Base-by-base conservation (phyloP, 2,797 vertebrate genomes). In the Serranus cabrilla region DNA sequence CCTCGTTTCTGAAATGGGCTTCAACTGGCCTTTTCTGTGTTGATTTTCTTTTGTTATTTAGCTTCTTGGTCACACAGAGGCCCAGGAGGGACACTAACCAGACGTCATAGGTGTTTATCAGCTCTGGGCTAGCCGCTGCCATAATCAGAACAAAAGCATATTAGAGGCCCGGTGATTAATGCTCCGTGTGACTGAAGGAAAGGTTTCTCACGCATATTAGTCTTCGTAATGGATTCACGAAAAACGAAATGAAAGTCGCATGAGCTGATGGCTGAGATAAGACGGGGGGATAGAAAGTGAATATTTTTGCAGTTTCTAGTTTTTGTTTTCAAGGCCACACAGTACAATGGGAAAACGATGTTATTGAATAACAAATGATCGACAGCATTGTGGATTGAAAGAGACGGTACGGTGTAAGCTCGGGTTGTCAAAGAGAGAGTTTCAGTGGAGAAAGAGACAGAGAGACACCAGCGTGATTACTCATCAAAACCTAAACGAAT, bases 91-190 rank as follows among this genome's bases (percentile, higher is more conserved):
- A 88, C 83, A 78, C 67, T 76, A 86, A 91, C 87, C 82, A 78
- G 74, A 82, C 55, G 64, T 85, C 78, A 62, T 55, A 84, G 76
- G 81, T 84, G 86, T 92, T 95, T 90, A 93, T 93, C 88, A 91
- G 88, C 92, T 86, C 63, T 57, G 62, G 78, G 87, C 87, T 67
- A 81, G 52, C 76, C 71, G 25, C 77, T 74, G 89, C 78, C 81
- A 76, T 89, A 82, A 91, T 87, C 87, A 82, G 78, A 90, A 81
- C 82, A 89, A 81, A 89, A 84, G 80, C 83, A 61, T 81, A 84
- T 92, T 89, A 90, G 69, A 85, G 77, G 57, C 73, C 43, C 23
- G 45, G 81, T 92, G 89, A 94, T 94, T 91, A 92, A 92, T 90
- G 87, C 74, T 42, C 68, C 78, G 45, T 80, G 73, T 76, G 68